phyloP scores from a whole-genome alignment of 2,888 invertebrate genomes.

The Hydrotaea cyrtoneurina region DNA sequence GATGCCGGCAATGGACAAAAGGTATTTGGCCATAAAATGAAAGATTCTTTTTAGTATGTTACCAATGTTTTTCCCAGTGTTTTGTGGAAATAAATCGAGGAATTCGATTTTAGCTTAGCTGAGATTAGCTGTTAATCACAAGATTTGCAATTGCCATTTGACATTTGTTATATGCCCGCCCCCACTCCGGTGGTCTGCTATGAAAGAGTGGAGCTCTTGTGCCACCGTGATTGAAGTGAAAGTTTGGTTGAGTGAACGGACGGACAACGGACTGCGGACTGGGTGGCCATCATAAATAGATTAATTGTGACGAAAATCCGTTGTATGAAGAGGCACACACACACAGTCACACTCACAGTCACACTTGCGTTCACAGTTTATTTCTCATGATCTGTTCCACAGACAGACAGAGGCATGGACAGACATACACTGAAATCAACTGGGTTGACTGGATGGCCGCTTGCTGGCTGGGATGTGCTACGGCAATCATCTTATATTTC shows the following conservation, averaged over 20 bases:
- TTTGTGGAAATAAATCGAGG: no score
- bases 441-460: neutral
- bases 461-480: neutral
- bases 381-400: conserved; percentile 64
- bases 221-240: conserved; percentile 47
- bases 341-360: conserved; percentile 5
- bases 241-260: conserved; percentile 58
- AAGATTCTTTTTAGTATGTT: no score
- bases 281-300: conserved; percentile 64
- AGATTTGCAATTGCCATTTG: neutral
- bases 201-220: neutral
- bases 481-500: conserved; percentile 65
- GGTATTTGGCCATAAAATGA: no score
- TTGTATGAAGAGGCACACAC: conserved; percentile 40
- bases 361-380: conserved; percentile 28
- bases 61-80: no score
- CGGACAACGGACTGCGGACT: conserved; percentile 24
- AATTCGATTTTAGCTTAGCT: neutral
- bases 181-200: no score
- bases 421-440: neutral
- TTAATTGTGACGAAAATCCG: conserved; percentile 66
- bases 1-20: neutral
- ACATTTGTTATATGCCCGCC: no score
- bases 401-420: neutral
- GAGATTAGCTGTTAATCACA: neutral